phyloP scores from a whole-genome alignment of 1,140 invertebrate genomes.

The Sitobion miscanthi region DNA sequence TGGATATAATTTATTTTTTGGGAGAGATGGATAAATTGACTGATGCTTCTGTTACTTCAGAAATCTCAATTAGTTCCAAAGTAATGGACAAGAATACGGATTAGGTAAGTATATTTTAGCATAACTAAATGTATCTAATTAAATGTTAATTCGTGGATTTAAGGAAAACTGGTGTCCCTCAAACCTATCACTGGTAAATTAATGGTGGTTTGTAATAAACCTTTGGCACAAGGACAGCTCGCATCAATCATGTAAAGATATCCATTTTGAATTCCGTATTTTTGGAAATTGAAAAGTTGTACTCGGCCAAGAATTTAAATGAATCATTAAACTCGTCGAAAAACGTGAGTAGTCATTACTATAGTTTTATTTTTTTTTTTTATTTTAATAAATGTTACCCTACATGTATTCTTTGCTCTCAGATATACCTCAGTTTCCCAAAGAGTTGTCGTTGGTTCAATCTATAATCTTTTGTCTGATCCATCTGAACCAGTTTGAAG shows the following conservation, averaged over 20 bases:
- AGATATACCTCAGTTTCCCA: constrained; percentile 81
- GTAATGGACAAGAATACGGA: too few relatives aligned
- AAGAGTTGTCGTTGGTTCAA: constrained; percentile 84
- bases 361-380: too few relatives aligned
- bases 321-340: constrained; percentile 85
- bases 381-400: not conserved
- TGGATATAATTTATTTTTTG: too few relatives aligned
- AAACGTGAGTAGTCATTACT: constrained; percentile 73
- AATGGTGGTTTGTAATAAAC: not conserved
- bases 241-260: constrained; percentile 62
- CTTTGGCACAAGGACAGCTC: not conserved
- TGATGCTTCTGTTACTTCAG: too few relatives aligned
- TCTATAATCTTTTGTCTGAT: constrained; percentile 91
- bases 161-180: not conserved
- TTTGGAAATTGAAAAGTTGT: constrained; percentile 83
- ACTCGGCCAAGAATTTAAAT: constrained; percentile 86
- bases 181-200: not conserved
- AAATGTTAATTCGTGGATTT: too few relatives aligned
- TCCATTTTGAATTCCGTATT: constrained; percentile 68
- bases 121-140: too few relatives aligned
- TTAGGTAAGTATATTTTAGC: too few relatives aligned
- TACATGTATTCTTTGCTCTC: constrained; percentile 59
- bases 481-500: constrained; percentile 86
- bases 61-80: too few relatives aligned
- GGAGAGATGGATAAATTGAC: too few relatives aligned